Conservation (phyloP, 2,113 vertebrate species). For the Elachura formosa region DNA sequence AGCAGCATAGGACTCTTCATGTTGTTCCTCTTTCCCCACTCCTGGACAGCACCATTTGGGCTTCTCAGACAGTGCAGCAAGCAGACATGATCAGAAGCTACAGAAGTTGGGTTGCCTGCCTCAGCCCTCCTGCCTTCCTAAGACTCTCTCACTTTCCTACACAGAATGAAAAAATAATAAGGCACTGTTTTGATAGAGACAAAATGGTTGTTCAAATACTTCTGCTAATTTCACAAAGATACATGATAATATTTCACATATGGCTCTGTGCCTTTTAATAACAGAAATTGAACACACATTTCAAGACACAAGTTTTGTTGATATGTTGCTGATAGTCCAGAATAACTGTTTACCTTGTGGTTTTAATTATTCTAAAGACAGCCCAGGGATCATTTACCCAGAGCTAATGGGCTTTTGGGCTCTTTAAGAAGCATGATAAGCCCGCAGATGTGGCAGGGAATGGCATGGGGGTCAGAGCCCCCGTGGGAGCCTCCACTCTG, state of each 20-base stretch:
- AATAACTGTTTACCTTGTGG: constrained; percentile 73
- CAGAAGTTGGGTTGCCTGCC: background rate
- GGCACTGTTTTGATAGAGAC: constrained; percentile 68
- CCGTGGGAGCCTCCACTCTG: constrained; percentile 3
- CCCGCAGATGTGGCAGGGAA: constrained; percentile 64
- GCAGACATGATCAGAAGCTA: background rate
- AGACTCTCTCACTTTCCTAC: constrained; percentile 45
- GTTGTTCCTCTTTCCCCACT: background rate
- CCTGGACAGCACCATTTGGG: background rate
- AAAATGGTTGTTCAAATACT: constrained; percentile 77
- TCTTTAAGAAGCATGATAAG: constrained; percentile 65
- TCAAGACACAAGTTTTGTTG: constrained; percentile 73
- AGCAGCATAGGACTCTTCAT: background rate
- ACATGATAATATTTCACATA: constrained; percentile 75
- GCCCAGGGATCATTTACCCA: constrained; percentile 75
- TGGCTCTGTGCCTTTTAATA: constrained; percentile 75
- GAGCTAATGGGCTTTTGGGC: constrained; percentile 60
- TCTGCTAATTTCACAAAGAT: constrained; percentile 80
- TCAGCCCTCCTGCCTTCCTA: background rate
- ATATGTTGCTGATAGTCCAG: constrained; percentile 74
- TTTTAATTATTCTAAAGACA: constrained; percentile 80
- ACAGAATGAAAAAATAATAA: constrained; percentile 24
- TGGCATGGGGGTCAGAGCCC: constrained; percentile 54
- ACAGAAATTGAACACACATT: constrained; percentile 81
- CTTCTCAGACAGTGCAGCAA: background rate